Conservation (phyloP, 2,888 invertebrate genomes). For the Agrotis ipsilon region DNA sequence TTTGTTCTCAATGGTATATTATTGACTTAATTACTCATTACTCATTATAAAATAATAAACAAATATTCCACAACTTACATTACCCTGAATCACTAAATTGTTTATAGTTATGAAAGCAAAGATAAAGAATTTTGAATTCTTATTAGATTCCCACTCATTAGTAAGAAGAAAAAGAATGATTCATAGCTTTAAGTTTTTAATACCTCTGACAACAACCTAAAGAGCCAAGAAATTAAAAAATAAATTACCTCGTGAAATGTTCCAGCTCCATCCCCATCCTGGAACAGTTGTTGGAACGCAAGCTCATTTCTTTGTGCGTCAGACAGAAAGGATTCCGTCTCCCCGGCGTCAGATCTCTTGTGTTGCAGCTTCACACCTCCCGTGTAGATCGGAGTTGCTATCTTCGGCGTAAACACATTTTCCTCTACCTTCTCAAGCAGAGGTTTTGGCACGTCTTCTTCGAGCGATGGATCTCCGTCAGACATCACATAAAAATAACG, state of each 20-base stretch:
- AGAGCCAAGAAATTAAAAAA: slow-evolving; percentile 21
- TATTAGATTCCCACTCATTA: slow-evolving; percentile 31
- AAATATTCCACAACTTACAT: not conserved
- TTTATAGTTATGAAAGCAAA: slow-evolving; percentile 29
- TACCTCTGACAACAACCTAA: not conserved
- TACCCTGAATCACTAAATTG: slow-evolving; percentile 35
- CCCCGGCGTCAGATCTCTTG: slow-evolving; percentile 81
- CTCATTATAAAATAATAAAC: slow-evolving; percentile 6
- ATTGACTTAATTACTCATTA: not conserved
- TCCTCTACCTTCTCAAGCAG: slow-evolving; percentile 82
- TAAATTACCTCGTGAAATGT: slow-evolving; percentile 80
- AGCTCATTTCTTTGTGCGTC: slow-evolving; percentile 87
- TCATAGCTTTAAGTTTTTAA: not conserved
- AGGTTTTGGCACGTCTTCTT: slow-evolving; percentile 87
- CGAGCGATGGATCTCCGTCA: slow-evolving; percentile 89
- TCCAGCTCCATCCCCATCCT: slow-evolving; percentile 82
- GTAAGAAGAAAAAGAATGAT: slow-evolving; percentile 7
- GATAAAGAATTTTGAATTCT: slow-evolving; percentile 7
- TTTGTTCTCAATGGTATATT: not conserved
- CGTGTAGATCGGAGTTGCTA: slow-evolving; percentile 85
- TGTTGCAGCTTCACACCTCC: slow-evolving; percentile 85
- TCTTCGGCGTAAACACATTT: slow-evolving; percentile 88
- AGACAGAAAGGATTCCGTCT: slow-evolving; percentile 84
- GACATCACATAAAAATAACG: slow-evolving; percentile 84
- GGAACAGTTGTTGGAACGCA: slow-evolving; percentile 85